These are phyloP conservation scores for Garrulus glandarius DNA, from an alignment of 2,797 vertebrate genomes.

Conservation along the genomic window DNA sequence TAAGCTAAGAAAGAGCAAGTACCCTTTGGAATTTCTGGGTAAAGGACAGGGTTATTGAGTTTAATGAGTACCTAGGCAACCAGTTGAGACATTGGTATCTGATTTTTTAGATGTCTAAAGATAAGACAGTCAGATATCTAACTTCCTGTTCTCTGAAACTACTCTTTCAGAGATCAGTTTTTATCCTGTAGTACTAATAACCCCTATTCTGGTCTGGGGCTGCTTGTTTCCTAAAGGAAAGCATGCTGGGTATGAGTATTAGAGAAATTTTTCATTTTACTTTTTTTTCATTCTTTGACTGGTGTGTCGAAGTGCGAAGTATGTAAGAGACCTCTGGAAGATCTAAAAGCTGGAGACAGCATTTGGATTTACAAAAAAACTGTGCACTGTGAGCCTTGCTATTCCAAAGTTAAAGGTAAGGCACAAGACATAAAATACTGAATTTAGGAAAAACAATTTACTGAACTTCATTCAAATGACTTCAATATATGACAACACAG, in stretches of 20 bases:
- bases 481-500: neutral
- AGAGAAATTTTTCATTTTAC: neutral
- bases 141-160: neutral
- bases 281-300: neutral
- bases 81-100: neutral
- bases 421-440: neutral
- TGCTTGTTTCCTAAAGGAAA: neutral
- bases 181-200: neutral
- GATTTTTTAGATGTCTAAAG: neutral
- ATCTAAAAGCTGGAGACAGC: slow-evolving; percentile 91
- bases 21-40: neutral
- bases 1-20: neutral
- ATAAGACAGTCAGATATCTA: neutral
- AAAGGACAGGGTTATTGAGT: neutral
- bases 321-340: slow-evolving; percentile 83
- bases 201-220: neutral
- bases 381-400: slow-evolving; percentile 92
- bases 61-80: neutral
- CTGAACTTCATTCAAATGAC: neutral
- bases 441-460: neutral
- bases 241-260: neutral
- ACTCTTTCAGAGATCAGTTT: neutral
- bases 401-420: slow-evolving; percentile 87
- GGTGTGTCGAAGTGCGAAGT: slow-evolving; percentile 84
- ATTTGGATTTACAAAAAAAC: slow-evolving; percentile 90